Base-by-base conservation (phyloP, 2,113 vertebrate species). In the Tauraco erythrolophus region DNA sequence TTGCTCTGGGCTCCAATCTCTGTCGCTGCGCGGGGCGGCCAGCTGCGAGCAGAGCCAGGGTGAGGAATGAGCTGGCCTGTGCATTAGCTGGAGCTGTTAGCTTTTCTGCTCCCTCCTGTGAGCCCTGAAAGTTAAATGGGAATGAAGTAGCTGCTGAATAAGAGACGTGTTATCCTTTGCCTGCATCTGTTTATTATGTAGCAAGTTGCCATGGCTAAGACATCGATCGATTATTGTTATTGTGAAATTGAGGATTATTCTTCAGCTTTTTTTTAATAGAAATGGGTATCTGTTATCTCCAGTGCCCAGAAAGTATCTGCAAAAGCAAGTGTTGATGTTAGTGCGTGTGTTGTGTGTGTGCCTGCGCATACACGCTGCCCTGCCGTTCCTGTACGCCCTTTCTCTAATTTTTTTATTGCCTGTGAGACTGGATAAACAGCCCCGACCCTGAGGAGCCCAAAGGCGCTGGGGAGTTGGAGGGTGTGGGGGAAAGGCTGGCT, bases 121-220 rank as follows among this genome's bases (percentile, higher is more conserved):
- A 94, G 88, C 92, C 81, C 76, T 86, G 96, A 8, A 56, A 93
- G 92, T 56, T 65, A 91, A 95, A 94, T 79, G 87, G 61, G 27
- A 88, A 60, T 69, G 71, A 62, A 84, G 64, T 24, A 77, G 76
- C 79, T 94, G 83, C 78, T 88, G 75, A 77, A 78, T 88, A 77
- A 33, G 68, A 62, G 88, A 56, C 75, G 5, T 17, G 60, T 64
- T 89, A 69, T 39, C 79, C 85, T 68, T 88, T 0, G 3, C 76
- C 76, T 89, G 82, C 79, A 39, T 78, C 85, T 4, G 2, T 69
- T 88, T 70, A 25, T 11, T 11, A 25, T 12, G 43, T 43, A 66
- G 94, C 51, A 10, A 53, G 79, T 56, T 95, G 82, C 88, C 71
- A n/a, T 77, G 92, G 84, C 62, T 79, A 21, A 91, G 82, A 48